A percentile compares a stretch with the other conserved stretches of the same genome.
Evolutionary conservation across 2,797 vertebrate species (phyloP).

Genomic region (Pantherophis alleghaniensis): DNA sequence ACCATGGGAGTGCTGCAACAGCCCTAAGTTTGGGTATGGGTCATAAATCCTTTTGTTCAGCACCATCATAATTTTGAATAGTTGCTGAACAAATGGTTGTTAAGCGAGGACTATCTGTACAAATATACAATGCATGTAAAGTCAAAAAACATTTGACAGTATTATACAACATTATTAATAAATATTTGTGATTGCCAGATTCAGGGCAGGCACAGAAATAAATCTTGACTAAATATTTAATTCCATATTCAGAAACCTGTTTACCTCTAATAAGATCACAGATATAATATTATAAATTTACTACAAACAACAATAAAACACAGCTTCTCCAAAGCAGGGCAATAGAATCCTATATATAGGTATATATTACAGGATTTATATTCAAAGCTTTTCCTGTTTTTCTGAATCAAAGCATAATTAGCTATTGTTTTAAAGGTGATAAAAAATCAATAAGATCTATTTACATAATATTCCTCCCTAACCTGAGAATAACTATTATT

Average conservation of each 20-base stretch:
- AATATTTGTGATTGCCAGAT: slow-evolving; percentile 19
- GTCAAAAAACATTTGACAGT: neutral
- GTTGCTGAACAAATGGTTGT: neutral
- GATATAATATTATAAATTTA: neutral
- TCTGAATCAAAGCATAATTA: neutral
- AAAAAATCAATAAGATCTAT: neutral
- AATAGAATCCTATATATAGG: neutral
- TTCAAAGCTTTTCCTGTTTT: neutral
- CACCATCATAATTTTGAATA: neutral
- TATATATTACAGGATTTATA: neutral
- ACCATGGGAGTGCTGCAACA: neutral
- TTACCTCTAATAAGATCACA: neutral
- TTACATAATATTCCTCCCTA: neutral
- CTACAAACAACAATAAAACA: neutral
- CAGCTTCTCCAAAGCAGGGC: neutral
- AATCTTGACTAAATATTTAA: neutral
- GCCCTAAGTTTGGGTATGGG: neutral
- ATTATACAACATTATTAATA: neutral
- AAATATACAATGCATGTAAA: neutral
- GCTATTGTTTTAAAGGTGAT: neutral
- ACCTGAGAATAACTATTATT: neutral
- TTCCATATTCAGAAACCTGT: neutral
- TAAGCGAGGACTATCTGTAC: neutral
- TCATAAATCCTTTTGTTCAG: neutral
- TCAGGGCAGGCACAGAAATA: neutral